Evolutionary conservation across 2,888 invertebrate species (phyloP).

Genomic region (Tridacna crocea): DNA sequence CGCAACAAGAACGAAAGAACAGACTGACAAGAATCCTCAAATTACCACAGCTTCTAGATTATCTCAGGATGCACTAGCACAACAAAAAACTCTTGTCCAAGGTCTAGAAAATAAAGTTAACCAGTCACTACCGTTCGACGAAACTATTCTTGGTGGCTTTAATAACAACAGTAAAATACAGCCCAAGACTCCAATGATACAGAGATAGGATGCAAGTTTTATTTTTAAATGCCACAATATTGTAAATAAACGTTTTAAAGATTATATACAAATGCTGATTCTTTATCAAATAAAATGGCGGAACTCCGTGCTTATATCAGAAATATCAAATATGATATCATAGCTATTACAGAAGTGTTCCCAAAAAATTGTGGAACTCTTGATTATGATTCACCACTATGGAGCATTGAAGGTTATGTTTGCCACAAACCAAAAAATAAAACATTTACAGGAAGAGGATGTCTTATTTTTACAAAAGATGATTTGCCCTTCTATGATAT

Average conservation of each 20-base stretch:
- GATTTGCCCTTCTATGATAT: slow-evolving; percentile 6
- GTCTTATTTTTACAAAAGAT: slow-evolving; percentile 8
- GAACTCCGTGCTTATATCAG: not conserved
- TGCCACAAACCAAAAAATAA: slow-evolving; percentile 3
- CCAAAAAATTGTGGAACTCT: slow-evolving; percentile 10
- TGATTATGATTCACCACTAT: slow-evolving; percentile 6
- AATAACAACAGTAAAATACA: not conserved
- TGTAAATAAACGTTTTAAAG: slow-evolving; percentile 3
- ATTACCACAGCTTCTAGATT: not conserved
- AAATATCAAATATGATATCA: not conserved
- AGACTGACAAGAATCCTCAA: no score
- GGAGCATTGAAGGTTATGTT: slow-evolving; percentile 8
- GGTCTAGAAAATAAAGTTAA: not conserved
- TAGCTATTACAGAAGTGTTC: slow-evolving; percentile 6
- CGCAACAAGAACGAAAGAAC: no score
- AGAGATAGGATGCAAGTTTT: slow-evolving; percentile 12
- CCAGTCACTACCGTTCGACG: not conserved
- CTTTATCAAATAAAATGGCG: not conserved
- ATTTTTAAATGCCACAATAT: slow-evolving; percentile 1
- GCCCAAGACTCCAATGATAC: not conserved
- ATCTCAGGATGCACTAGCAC: not conserved
- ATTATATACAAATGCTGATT: slow-evolving; percentile 11
- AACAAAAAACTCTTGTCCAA: slow-evolving; percentile 8
- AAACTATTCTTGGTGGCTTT: not conserved
- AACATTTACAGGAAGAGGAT: slow-evolving; percentile 8